Evolutionary conservation across 2,888 invertebrate genomes (phyloP).

Genomic region (Morpho achilles): DNA sequence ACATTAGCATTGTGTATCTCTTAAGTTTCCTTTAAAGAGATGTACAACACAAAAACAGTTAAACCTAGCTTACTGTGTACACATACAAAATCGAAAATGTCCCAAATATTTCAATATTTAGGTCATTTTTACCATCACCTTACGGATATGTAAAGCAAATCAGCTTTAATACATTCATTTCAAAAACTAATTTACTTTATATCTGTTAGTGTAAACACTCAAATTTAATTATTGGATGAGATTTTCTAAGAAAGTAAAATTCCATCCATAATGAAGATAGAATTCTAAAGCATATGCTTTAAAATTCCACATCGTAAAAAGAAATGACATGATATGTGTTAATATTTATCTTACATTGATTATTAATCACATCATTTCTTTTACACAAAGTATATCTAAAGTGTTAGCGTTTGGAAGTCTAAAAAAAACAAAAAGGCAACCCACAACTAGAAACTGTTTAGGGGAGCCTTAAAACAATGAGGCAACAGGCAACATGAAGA

Average conservation of each 20-base stretch:
- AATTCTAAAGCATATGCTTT: conserved; percentile 32
- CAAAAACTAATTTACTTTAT: conserved; percentile 36
- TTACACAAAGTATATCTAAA: conserved; percentile 32
- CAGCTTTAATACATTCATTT: conserved; percentile 17
- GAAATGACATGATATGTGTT: conserved; percentile 23
- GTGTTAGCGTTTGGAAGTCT: conserved; percentile 43
- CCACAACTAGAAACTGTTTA: conserved; percentile 40
- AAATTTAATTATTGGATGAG: conserved; percentile 43
- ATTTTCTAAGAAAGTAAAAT: conserved; percentile 35
- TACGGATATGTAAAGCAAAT: conserved; percentile 34
- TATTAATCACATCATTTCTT: conserved; percentile 11
- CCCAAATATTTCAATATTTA: conserved; percentile 32
- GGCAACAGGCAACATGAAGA: conserved; percentile 27
- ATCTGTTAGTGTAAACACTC: conserved; percentile 60
- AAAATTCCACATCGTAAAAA: conserved; percentile 27
- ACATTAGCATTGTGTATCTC: conserved; percentile 30
- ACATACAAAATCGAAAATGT: conserved; percentile 54
- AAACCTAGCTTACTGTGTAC: conserved; percentile 50
- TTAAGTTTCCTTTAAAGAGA: conserved; percentile 27
- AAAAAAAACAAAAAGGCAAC: conserved; percentile 36
- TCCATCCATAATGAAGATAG: conserved; percentile 20
- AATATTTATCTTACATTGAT: conserved; percentile 5
- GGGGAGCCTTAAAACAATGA: conserved; percentile 44
- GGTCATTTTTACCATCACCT: conserved; percentile 60
- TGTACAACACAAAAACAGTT: conserved; percentile 40